Conservation (phyloP, 2,888 invertebrate genomes). For the Flabesymbios commensalis region DNA sequence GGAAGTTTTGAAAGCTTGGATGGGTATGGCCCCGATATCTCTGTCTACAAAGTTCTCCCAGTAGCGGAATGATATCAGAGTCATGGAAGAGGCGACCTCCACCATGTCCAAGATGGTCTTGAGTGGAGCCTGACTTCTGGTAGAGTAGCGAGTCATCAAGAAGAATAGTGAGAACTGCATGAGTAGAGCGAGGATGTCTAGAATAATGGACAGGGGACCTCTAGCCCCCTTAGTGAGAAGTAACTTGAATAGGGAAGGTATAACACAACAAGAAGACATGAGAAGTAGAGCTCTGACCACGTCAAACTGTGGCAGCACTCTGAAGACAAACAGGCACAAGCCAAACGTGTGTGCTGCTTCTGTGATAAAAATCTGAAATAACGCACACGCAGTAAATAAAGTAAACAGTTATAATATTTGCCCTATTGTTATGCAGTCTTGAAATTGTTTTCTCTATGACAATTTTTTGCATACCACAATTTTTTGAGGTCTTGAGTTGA, state of each 20-base stretch:
- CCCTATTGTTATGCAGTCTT: too few relatives aligned
- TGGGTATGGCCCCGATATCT: conserved; percentile 23
- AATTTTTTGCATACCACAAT: too few relatives aligned
- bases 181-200: conserved; percentile 45
- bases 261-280: conserved; percentile 51
- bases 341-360: conserved; percentile 41
- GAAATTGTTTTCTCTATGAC: too few relatives aligned
- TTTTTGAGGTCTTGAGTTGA: too few relatives aligned
- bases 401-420: too few relatives aligned
- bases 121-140: background rate
- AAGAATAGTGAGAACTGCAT: conserved; percentile 51
- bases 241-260: conserved; percentile 55
- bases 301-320: conserved; percentile 53
- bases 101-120: conserved; percentile 15
- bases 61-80: conserved; percentile 32
- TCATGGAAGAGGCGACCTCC: conserved; percentile 22
- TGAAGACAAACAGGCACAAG: conserved; percentile 52
- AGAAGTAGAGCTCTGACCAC: conserved; percentile 54
- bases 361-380: conserved; percentile 24
- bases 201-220: conserved; percentile 39
- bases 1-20: conserved; percentile 25
- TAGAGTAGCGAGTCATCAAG: conserved; percentile 33
- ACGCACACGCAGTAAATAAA: background rate
- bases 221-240: conserved; percentile 47
- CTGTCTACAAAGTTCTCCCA: conserved; percentile 38